Percentiles rank a stretch among this genome's conserved stretches.
These are phyloP conservation scores for Orchesellides sinensis DNA, from an alignment of 2,888 invertebrate species.

Conservation along the genomic window DNA sequence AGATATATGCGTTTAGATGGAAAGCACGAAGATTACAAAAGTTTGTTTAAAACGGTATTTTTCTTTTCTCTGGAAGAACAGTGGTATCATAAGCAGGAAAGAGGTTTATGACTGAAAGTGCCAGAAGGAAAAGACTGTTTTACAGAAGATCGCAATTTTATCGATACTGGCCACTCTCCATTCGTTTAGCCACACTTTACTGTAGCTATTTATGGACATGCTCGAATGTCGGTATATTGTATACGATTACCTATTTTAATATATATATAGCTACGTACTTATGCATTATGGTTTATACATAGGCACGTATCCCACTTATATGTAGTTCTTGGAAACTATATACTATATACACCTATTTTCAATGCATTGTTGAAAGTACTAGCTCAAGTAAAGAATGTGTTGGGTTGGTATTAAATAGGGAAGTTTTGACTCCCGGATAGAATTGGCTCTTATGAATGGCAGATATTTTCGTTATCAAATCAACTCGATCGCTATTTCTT, in stretches of 20 bases:
- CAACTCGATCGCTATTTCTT: slow-evolving; percentile 30
- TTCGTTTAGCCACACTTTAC: background rate
- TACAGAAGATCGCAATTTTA: slow-evolving; percentile 32
- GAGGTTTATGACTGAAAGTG: slow-evolving; percentile 43
- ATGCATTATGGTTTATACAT: too few relatives aligned
- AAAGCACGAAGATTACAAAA: slow-evolving; percentile 55
- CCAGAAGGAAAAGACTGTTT: slow-evolving; percentile 10
- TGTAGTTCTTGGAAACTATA: background rate
- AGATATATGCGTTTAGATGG: slow-evolving; percentile 49
- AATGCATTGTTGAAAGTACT: background rate
- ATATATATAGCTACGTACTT: background rate
- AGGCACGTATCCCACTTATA: too few relatives aligned
- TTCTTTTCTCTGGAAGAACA: slow-evolving; percentile 6
- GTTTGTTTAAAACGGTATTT: slow-evolving; percentile 56
- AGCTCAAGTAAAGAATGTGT: background rate
- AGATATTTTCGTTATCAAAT: slow-evolving; percentile 28
- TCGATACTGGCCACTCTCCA: slow-evolving; percentile 53
- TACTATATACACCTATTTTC: background rate
- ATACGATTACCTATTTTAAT: background rate
- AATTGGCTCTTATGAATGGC: slow-evolving; percentile 19
- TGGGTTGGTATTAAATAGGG: slow-evolving; percentile 17
- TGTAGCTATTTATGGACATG: too few relatives aligned
- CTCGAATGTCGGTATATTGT: too few relatives aligned
- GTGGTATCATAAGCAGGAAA: slow-evolving; percentile 5
- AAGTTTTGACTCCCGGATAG: slow-evolving; percentile 38